These are phyloP conservation scores for Lota lota DNA, from an alignment of 2,113 vertebrate genomes.

Conservation along the genomic window DNA sequence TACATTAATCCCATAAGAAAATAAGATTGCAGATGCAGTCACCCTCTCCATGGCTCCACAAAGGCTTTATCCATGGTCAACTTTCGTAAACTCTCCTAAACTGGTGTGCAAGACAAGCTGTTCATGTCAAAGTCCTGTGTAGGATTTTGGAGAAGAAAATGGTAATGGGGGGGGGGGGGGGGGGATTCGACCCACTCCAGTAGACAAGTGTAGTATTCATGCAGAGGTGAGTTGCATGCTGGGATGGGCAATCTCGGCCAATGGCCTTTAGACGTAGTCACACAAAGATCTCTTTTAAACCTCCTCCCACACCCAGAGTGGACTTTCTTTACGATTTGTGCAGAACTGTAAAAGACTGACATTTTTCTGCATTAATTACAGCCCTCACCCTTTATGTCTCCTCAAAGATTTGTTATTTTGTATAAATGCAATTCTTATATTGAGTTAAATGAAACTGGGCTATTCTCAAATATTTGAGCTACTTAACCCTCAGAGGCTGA, in stretches of 20 bases:
- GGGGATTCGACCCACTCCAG: constrained; percentile 68
- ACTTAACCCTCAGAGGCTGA: too few species aligned
- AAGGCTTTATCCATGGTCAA: constrained; percentile 24
- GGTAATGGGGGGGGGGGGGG: constrained; percentile 42
- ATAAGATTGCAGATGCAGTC: constrained; percentile 4
- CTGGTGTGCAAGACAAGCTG: constrained; percentile 32
- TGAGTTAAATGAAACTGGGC: too few species aligned
- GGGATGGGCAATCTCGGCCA: constrained; percentile 66
- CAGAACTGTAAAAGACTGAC: constrained; percentile 67
- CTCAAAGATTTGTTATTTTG: constrained; percentile 62
- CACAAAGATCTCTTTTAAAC: constrained; percentile 78
- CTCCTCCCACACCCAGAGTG: constrained; percentile 67
- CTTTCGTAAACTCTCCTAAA: constrained; percentile 35
- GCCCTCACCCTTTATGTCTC: constrained; percentile 57
- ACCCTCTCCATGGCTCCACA: constrained; percentile 15
- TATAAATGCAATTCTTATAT: constrained; percentile 55
- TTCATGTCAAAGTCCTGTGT: constrained; percentile 60
- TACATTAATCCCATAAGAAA: constrained; percentile 27
- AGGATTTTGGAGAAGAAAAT: constrained; percentile 34
- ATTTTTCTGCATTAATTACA: constrained; percentile 74
- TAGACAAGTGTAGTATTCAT: constrained; percentile 78
- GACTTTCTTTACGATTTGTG: constrained; percentile 69
- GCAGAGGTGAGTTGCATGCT: constrained; percentile 74
- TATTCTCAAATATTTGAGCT: too few species aligned
- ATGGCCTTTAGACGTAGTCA: constrained; percentile 62